Evolutionary conservation across 2,113 vertebrate genomes (phyloP), one percentile per base, ranked within the genome.

Genomic region (Oreochromis aureus): DNA sequence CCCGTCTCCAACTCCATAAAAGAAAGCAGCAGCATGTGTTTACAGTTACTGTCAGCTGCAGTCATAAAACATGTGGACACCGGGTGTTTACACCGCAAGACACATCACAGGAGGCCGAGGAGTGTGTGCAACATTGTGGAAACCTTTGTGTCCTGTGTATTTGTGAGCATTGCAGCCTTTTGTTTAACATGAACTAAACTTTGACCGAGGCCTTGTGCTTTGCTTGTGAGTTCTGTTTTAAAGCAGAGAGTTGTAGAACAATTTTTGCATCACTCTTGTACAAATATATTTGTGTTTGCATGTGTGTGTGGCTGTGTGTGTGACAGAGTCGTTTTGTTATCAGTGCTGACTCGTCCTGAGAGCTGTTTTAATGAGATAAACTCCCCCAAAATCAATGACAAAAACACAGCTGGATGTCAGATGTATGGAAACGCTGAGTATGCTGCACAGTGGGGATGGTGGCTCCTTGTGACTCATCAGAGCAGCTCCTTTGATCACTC

Each of bases 401-500:
- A 51, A 51, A 51, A 59, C 22, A 30, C 30, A 51, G 19, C 13
- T 3, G 27, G 30, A 66, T 80, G 79, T 84, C 59, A 83, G 58
- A 89, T 12, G 56, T 41, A 10, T 15, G 34, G 56, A 86, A 86
- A 81, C 2, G 56, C 73, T 83, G 80, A 82, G 79, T 53, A 69
- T 27, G 54, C 46, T 51, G 71, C 85, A 22, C 36, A 3, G 56
- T 36, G 58, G 80, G 84, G 85, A 83, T 66, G 56, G 41, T 73
- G 55, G 73, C 73, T 85, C 55, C 24, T 19, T 82, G 83, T 92
- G 92, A 92, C 84, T 90, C 90, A 92, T 82, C 81, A 10, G 30
- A 58, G 63, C 81, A 54, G 81, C 69, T 78, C 56, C 82, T 92
- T 92, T 93, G 89, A 93, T 91, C 82, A 27, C 84, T 83, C 80